Evolutionary conservation across 2,113 vertebrate genomes (phyloP).

Genomic region (Ctenodactylus gundi): DNA sequence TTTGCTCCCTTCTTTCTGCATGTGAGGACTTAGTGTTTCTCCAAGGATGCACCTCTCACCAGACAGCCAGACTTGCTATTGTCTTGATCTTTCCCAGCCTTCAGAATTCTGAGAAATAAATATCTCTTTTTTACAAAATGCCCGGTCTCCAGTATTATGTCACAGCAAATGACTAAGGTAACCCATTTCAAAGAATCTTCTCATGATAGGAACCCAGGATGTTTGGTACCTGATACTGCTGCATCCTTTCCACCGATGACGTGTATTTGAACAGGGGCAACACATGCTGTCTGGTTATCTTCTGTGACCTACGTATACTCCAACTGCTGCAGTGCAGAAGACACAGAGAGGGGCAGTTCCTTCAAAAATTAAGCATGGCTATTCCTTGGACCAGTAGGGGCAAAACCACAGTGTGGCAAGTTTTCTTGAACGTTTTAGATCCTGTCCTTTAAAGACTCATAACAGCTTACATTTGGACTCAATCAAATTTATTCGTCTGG

Average conservation of each 20-base stretch:
- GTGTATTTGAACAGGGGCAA: not conserved
- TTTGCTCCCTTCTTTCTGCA: not conserved
- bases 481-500: not conserved
- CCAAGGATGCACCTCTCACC: not conserved
- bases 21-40: not conserved
- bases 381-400: not conserved
- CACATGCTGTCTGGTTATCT: not conserved
- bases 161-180: too few species aligned
- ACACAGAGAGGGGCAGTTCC: not conserved
- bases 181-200: not conserved
- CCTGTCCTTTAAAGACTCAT: not conserved
- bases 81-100: not conserved
- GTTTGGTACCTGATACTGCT: not conserved
- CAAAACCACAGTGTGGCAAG: not conserved
- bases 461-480: not conserved
- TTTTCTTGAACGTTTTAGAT: not conserved
- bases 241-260: not conserved
- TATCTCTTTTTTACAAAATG: not conserved
- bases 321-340: not conserved
- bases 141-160: not conserved
- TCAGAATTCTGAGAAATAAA: not conserved
- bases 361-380: not conserved
- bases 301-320: not conserved
- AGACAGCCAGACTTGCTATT: not conserved
- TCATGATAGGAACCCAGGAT: not conserved